Evolutionary conservation across 2,113 vertebrate species (phyloP).

Genomic region (Misgurnus anguillicaudatus): DNA sequence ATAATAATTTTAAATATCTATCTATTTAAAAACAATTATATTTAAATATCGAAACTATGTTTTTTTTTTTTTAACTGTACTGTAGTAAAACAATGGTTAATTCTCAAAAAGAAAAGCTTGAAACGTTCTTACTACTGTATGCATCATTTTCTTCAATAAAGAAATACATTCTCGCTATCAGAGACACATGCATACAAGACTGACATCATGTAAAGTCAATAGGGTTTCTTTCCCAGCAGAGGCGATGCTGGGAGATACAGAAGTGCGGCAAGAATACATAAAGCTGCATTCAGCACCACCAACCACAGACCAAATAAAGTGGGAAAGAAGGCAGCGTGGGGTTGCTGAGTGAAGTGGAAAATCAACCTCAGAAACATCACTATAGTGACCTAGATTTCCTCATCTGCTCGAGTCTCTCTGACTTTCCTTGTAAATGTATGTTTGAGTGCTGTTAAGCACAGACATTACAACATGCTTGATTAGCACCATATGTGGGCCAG

Average conservation of each 20-base stretch:
- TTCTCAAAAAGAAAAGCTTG: no score
- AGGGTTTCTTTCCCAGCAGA: neutral
- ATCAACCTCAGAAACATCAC: constrained; percentile 49
- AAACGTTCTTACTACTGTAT: no score
- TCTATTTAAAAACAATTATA: no score
- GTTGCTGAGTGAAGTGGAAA: constrained; percentile 48
- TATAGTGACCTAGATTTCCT: constrained; percentile 52
- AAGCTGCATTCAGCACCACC: neutral
- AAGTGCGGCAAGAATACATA: neutral
- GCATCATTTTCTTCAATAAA: neutral
- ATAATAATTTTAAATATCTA: no score
- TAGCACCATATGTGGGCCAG: constrained; percentile 46
- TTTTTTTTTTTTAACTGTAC: no score
- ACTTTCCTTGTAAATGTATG: constrained; percentile 29
- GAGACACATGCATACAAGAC: neutral
- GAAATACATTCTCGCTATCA: neutral
- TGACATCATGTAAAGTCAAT: neutral
- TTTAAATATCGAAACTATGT: no score
- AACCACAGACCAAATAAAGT: neutral
- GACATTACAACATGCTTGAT: constrained; percentile 52
- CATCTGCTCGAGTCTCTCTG: neutral
- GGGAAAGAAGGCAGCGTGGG: neutral
- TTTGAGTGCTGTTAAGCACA: constrained; percentile 35
- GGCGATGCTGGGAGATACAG: neutral
- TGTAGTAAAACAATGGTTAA: no score